Conservation (phyloP, 1,140 invertebrate species). For the Brachionus manjavacas region DNA sequence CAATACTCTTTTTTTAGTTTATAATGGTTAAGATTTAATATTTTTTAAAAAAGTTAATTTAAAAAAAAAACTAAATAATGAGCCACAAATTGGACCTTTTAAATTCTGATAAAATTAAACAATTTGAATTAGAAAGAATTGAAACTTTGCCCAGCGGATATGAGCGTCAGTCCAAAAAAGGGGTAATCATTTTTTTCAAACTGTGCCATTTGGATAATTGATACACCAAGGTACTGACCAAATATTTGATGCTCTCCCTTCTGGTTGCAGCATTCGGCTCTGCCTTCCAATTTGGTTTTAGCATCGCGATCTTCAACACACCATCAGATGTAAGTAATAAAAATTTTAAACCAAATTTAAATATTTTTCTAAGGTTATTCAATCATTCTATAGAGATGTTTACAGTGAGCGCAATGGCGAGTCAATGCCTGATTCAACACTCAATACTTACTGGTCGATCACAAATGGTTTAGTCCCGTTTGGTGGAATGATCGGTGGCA, state of each 20-base stretch:
- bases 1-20: not conserved
- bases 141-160: not conserved
- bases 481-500: conserved; percentile 85
- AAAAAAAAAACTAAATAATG: not conserved
- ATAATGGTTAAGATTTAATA: not conserved
- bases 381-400: conserved; percentile 36
- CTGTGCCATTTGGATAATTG: not conserved
- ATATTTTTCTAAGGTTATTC: conserved; percentile 3
- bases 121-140: conserved; percentile 14
- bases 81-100: not conserved
- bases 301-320: conserved; percentile 85
- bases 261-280: conserved; percentile 75
- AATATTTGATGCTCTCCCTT: conserved; percentile 71
- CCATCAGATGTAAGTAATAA: conserved; percentile 67
- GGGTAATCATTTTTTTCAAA: not conserved
- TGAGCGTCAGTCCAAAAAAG: not conserved
- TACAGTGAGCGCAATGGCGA: not conserved
- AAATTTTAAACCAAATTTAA: not conserved
- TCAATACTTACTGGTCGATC: conserved; percentile 58
- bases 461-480: conserved; percentile 79
- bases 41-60: no score
- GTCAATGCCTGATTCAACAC: not conserved
- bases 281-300: conserved; percentile 94
- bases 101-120: not conserved
- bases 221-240: conserved; percentile 66